These are phyloP conservation scores for Bubo blakistoni DNA, from an alignment of 2,113 vertebrate genomes.

Conservation along the genomic window DNA sequence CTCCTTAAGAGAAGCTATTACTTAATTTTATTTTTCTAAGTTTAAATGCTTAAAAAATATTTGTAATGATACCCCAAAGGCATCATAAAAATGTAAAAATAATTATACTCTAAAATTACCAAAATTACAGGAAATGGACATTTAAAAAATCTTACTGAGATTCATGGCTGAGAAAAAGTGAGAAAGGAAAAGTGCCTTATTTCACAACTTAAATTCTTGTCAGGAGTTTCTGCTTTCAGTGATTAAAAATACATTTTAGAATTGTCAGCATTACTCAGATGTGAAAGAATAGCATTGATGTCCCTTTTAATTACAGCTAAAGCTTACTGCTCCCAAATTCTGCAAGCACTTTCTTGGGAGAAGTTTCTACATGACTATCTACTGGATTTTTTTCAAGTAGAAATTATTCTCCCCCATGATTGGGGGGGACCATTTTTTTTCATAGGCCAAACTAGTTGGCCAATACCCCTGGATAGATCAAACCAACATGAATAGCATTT, in stretches of 20 bases:
- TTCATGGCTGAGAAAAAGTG: slow-evolving; percentile 24
- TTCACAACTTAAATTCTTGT: slow-evolving; percentile 53
- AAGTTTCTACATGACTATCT: neutral
- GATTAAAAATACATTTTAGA: neutral
- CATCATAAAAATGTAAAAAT: slow-evolving; percentile 78
- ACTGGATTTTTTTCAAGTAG: neutral
- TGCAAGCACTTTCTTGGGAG: neutral
- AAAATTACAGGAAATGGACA: slow-evolving; percentile 73
- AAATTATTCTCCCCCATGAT: neutral
- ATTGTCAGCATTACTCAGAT: neutral
- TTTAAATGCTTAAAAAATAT: slow-evolving; percentile 76
- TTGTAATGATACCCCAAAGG: slow-evolving; percentile 75
- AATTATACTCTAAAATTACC: slow-evolving; percentile 72
- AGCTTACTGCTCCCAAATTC: neutral
- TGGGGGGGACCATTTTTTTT: neutral
- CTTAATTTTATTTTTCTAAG: slow-evolving; percentile 75
- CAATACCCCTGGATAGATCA: neutral
- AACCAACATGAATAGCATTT: neutral
- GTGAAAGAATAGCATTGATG: neutral
- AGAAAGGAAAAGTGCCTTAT: slow-evolving; percentile 33
- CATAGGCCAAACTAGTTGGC: neutral
- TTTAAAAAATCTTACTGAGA: slow-evolving; percentile 60
- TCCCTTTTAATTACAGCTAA: neutral
- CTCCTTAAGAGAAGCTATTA: slow-evolving; percentile 72
- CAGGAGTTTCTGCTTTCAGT: slow-evolving; percentile 20